These are phyloP conservation scores for Zonotrichia albicollis DNA, from an alignment of 2,797 vertebrate genomes.

Conservation along the genomic window DNA sequence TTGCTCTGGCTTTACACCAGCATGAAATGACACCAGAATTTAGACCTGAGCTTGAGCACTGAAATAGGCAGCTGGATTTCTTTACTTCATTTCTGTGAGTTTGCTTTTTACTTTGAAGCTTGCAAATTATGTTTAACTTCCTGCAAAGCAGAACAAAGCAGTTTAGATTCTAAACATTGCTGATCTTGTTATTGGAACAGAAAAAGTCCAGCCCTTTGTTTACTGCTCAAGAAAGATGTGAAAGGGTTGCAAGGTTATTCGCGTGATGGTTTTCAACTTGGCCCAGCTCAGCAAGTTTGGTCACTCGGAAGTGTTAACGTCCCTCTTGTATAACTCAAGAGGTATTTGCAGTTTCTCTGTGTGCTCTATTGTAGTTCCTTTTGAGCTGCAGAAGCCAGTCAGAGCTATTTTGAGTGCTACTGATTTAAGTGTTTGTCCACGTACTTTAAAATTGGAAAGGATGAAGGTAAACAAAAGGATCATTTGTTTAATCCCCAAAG, in stretches of 20 bases:
- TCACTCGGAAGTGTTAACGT: neutral
- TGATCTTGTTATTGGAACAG: neutral
- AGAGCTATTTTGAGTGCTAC: conserved; percentile 15
- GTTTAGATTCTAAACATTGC: neutral
- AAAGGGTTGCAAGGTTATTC: neutral
- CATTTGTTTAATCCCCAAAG: neutral
- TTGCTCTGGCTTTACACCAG: neutral
- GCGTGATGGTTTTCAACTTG: neutral
- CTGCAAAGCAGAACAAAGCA: neutral
- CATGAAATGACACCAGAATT: neutral
- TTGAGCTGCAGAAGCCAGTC: neutral
- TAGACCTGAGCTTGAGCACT: neutral
- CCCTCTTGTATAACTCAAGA: neutral
- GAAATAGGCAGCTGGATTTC: neutral
- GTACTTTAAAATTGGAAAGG: neutral
- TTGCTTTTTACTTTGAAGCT: neutral
- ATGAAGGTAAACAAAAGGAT: conserved; percentile 21
- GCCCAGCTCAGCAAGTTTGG: neutral
- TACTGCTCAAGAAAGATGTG: neutral
- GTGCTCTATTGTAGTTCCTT: neutral
- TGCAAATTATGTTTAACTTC: neutral
- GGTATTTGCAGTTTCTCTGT: neutral
- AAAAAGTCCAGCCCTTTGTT: neutral
- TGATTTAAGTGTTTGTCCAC: neutral
- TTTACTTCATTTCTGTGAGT: neutral